Evolutionary conservation across 1,140 invertebrate species (phyloP), one percentile per base, ranked within the genome.

Genomic region (Drosophila rufa): DNA sequence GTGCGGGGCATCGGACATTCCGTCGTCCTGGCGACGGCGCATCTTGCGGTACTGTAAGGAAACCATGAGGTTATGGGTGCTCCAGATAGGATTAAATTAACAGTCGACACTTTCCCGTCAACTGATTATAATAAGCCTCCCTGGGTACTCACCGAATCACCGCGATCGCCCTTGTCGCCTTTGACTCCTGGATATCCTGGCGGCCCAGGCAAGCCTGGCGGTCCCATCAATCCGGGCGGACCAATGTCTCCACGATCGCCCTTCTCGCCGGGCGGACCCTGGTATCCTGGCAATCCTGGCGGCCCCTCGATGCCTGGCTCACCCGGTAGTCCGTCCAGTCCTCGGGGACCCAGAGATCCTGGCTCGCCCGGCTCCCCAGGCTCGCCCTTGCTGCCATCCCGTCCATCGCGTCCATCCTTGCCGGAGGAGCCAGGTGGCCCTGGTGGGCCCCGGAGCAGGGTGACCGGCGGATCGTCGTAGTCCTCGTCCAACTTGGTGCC

Each of bases 241-340:
- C 97, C 97, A 90, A 98, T 98, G 85, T 98, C 97, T 14, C 98
- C 97, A 85, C 97, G 97, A 91, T 97, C 96, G 43, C 97, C 97
- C 91, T 98, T 97, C 79, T 97, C 97, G 45, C 97, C 97, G 93
- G 97, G 97, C 2, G 96, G 96, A 47, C 97, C 97, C 75, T 95
- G 94, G 74, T 95, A 95, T 53, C 97, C 97, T 95, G 97, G 96
- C 79, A 96, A 93, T 55, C 96, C 96, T n/a, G 95, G 92, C 1
- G 92, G 92, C 14, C 92, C 92, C 38, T 93, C 92, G 51, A 93
- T 93, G 43, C 92, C 92, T 0, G 92, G 92, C 51, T 93, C 92
- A 11, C 92, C 92, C 1, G 92, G 92, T 46, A 93, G 75, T 5
- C 92, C 92, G 53, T 93, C 92, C 55, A 93, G 46, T 14, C 92